phyloP scores from a whole-genome alignment of 2,888 invertebrate species.

The Margaritifera margaritifera region DNA sequence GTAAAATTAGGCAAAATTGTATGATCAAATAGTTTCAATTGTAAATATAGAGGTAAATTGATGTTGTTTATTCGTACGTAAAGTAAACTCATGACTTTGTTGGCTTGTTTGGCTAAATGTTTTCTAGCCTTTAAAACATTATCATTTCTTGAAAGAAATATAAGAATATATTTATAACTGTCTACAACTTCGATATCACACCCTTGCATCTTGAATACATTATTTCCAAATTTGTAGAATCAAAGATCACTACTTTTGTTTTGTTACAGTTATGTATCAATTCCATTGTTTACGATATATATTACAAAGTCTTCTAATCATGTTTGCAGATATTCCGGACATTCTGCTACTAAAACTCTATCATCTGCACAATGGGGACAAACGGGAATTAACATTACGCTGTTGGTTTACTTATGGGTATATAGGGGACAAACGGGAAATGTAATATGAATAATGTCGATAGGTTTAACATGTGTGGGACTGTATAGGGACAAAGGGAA shows the following conservation, averaged over 20 bases:
- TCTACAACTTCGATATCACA: conserved; percentile 10
- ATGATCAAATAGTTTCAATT: conserved; percentile 13
- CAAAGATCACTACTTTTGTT: conserved; percentile 21
- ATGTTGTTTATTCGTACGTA: conserved; percentile 18
- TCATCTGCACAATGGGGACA: too few relatives aligned
- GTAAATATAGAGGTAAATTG: conserved; percentile 10
- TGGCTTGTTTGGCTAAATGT: conserved; percentile 16
- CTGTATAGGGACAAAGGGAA: too few relatives aligned
- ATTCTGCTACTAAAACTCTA: conserved; percentile 20
- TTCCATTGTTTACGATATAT: conserved; percentile 25
- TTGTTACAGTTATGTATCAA: conserved; percentile 16
- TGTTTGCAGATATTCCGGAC: conserved; percentile 11
- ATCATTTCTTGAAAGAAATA: conserved; percentile 16
- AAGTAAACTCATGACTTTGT: conserved; percentile 11
- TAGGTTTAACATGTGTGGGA: too few relatives aligned
- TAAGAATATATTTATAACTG: conserved; percentile 15
- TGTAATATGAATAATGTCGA: too few relatives aligned
- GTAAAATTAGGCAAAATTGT: conserved; percentile 18
- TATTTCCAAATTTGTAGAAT: background rate
- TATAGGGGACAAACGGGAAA: too few relatives aligned
- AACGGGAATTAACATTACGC: too few relatives aligned
- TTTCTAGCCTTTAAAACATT: conserved; percentile 18
- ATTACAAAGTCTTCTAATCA: conserved; percentile 15
- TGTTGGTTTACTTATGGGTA: too few relatives aligned
- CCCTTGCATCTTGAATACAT: conserved; percentile 6